phyloP scores from a whole-genome alignment of 2,888 invertebrate genomes.

The Quadroppia sp. region DNA sequence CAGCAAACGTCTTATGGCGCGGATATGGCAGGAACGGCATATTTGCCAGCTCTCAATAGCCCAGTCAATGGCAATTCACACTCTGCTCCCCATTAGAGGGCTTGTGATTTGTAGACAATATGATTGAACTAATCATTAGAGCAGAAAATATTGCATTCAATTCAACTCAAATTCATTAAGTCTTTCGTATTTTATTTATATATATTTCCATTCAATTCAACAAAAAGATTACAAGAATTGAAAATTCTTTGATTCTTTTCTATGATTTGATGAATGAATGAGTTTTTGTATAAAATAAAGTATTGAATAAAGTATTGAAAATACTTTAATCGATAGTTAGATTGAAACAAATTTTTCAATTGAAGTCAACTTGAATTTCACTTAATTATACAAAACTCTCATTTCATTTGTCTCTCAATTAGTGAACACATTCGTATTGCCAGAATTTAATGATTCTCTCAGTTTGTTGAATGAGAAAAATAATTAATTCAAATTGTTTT shows the following conservation, averaged over 20 bases:
- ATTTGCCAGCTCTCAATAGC: not conserved
- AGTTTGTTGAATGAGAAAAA: not conserved
- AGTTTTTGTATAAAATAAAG: too few species aligned
- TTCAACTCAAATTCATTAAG: not conserved
- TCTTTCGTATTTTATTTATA: not conserved
- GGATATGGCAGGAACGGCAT: not conserved
- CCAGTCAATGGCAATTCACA: conserved; percentile 10
- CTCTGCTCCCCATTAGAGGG: conserved; percentile 5
- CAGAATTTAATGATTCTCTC: not conserved
- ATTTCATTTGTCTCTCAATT: not conserved
- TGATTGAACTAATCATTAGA: conserved; percentile 18
- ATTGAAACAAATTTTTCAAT: not conserved
- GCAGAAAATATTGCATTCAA: not conserved
- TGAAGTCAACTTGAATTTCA: not conserved
- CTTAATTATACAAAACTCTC: not conserved
- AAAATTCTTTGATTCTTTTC: too few species aligned
- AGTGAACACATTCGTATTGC: not conserved
- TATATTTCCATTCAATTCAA: too few species aligned
- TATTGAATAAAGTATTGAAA: too few species aligned
- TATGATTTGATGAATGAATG: too few species aligned
- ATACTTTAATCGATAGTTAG: too few species aligned
- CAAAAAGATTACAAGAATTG: too few species aligned
- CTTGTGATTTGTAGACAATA: not conserved
- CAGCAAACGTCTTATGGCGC: not conserved
- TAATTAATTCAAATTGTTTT: conserved; percentile 8